Conservation (phyloP, 2,888 invertebrate species). For the Eurois occulta region DNA sequence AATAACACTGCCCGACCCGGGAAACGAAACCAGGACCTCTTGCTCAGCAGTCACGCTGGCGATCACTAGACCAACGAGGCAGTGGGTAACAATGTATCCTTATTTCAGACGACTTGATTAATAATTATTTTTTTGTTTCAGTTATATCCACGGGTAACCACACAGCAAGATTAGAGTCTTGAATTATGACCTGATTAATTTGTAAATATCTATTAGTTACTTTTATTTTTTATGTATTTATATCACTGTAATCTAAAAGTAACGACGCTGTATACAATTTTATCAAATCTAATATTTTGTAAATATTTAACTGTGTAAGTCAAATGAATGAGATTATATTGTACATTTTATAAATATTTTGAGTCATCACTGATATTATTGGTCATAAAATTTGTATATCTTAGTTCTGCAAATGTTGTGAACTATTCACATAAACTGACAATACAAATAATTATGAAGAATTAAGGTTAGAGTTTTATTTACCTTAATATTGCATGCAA, state of each 20-base stretch:
- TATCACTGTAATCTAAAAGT: constrained; percentile 87
- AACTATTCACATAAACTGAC: constrained; percentile 89
- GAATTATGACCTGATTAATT: constrained; percentile 82
- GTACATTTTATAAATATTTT: constrained; percentile 90
- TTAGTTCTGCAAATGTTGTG: constrained; percentile 89
- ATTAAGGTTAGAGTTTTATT: constrained; percentile 66
- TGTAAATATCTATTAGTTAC: constrained; percentile 87
- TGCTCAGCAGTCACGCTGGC: too few relatives aligned
- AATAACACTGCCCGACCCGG: too few relatives aligned
- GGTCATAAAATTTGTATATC: constrained; percentile 88
- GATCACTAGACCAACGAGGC: too few relatives aligned
- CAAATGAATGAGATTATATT: constrained; percentile 90
- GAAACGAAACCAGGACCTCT: too few relatives aligned
- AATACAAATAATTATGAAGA: constrained; percentile 88
- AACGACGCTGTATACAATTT: constrained; percentile 89
- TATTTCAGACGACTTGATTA: background rate
- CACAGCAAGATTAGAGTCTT: constrained; percentile 88
- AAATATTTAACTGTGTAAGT: constrained; percentile 88
- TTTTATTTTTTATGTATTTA: constrained; percentile 90
- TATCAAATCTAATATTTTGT: constrained; percentile 90
- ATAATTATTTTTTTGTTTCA: constrained; percentile 78
- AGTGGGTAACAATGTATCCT: too few relatives aligned
- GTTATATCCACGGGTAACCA: constrained; percentile 92
- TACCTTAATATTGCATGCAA: background rate
- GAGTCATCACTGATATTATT: constrained; percentile 87